These are phyloP conservation scores for Austrofundulus limnaeus DNA, from an alignment of 2,113 vertebrate genomes.

Conservation along the genomic window DNA sequence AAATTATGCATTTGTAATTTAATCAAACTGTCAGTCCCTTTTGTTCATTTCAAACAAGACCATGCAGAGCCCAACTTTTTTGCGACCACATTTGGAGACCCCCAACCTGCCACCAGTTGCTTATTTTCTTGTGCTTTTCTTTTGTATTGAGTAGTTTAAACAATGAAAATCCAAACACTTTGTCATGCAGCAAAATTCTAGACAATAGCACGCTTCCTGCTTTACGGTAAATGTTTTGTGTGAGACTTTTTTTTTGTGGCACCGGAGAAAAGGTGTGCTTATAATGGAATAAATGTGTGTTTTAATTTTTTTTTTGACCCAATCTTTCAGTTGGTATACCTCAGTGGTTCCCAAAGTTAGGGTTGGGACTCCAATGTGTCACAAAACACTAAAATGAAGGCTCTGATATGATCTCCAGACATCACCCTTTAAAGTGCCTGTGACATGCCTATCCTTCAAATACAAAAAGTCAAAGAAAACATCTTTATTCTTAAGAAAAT, in stretches of 20 bases:
- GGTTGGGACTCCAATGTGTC: no score
- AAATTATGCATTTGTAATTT: conserved; percentile 21
- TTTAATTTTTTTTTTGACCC: no score
- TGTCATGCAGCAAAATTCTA: neutral
- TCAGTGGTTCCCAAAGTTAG: no score
- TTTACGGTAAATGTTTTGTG: neutral
- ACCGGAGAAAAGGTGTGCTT: no score
- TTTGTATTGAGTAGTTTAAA: neutral
- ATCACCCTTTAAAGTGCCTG: no score
- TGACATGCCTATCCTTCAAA: no score
- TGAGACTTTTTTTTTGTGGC: neutral
- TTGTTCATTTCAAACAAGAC: conserved; percentile 15
- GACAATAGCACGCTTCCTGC: neutral
- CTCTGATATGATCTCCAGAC: no score
- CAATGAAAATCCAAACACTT: neutral
- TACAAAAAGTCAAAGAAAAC: no score
- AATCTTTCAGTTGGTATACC: no score
- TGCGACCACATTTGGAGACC: conserved; percentile 16
- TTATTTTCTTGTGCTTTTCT: neutral
- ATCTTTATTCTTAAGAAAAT: no score
- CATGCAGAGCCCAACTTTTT: neutral
- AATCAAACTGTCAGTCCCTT: conserved; percentile 25
- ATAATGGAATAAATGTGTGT: no score
- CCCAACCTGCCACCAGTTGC: neutral
- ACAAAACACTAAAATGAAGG: no score